phyloP scores from a whole-genome alignment of 1,140 invertebrate species.

The Hyles vespertilio region DNA sequence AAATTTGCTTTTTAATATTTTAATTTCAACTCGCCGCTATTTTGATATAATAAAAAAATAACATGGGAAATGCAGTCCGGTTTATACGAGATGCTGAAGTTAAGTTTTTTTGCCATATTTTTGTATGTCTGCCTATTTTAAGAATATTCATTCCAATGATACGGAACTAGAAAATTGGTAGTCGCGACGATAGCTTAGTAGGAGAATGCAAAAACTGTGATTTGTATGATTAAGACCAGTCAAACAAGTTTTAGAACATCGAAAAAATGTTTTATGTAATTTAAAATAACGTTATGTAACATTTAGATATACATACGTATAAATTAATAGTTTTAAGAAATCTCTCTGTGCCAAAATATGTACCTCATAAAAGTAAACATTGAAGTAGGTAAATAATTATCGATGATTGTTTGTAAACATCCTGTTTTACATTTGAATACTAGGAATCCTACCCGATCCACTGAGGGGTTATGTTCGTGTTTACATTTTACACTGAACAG shows the following conservation, averaged over 20 bases:
- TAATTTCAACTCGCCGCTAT: no score
- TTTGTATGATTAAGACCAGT: slow-evolving; percentile 74
- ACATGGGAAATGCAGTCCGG: background rate
- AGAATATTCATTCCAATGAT: slow-evolving; percentile 61
- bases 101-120: slow-evolving; percentile 54
- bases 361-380: slow-evolving; percentile 76
- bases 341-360: slow-evolving; percentile 77
- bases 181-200: slow-evolving; percentile 69
- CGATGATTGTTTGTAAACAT: slow-evolving; percentile 56
- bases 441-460: slow-evolving; percentile 9
- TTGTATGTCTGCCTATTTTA: slow-evolving; percentile 45
- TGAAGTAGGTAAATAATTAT: slow-evolving; percentile 72
- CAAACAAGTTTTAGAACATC: slow-evolving; percentile 75
- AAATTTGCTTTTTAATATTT: background rate
- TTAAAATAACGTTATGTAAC: slow-evolving; percentile 59
- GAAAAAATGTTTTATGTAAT: slow-evolving; percentile 72
- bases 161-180: slow-evolving; percentile 66
- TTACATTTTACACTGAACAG: background rate
- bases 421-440: slow-evolving; percentile 37
- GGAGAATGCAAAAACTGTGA: slow-evolving; percentile 72
- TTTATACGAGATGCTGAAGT: slow-evolving; percentile 20
- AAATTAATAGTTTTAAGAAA: slow-evolving; percentile 68
- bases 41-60: no score
- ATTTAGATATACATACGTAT: slow-evolving; percentile 43
- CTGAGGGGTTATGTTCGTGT: slow-evolving; percentile 10